phyloP scores from a whole-genome alignment of 2,113 vertebrate genomes.

The Buteo buteo region DNA sequence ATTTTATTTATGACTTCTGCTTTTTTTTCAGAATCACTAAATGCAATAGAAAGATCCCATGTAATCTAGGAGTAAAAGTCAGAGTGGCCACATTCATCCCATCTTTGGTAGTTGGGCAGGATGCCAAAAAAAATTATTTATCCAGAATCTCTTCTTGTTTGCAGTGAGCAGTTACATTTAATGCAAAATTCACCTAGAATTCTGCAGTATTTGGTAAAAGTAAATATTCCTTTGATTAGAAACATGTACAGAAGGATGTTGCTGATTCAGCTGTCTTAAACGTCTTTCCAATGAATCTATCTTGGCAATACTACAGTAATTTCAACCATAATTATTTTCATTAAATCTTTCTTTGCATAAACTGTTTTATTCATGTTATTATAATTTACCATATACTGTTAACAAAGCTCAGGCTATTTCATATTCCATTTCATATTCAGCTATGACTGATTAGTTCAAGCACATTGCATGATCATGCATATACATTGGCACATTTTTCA shows the following conservation, averaged over 20 bases:
- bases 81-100: neutral
- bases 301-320: neutral
- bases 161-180: neutral
- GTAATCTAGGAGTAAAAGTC: neutral
- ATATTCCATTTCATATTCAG: constrained; percentile 11
- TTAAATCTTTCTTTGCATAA: constrained; percentile 34
- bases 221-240: neutral
- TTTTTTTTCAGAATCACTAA: neutral
- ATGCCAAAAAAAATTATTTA: neutral
- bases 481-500: constrained; percentile 10
- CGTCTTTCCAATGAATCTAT: neutral
- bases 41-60: neutral
- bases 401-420: constrained; percentile 32
- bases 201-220: neutral
- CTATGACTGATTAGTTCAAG: constrained; percentile 35
- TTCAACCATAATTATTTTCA: constrained; percentile 40
- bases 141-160: neutral
- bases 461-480: constrained; percentile 42
- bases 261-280: neutral
- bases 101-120: rapidly evolving
- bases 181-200: neutral
- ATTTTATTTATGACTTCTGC: neutral
- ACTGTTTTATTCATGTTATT: constrained; percentile 31
- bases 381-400: neutral
- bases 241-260: neutral